Evolutionary conservation across 2,113 vertebrate genomes (phyloP).

Genomic region (Istiophorus platypterus): DNA sequence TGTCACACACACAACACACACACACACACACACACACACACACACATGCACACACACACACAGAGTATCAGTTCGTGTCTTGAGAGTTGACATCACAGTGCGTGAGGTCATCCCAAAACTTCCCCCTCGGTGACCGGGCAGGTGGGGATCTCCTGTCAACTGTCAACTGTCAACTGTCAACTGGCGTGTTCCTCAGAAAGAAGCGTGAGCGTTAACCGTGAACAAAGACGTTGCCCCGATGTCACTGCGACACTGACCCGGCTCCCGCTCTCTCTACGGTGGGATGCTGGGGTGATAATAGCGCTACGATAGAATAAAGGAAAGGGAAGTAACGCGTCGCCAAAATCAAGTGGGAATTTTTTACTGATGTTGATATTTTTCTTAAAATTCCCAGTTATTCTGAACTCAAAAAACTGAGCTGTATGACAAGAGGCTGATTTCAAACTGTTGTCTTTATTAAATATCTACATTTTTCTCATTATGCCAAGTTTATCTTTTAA

Average conservation of each 20-base stretch:
- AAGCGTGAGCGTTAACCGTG: neutral
- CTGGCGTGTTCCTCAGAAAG: slow-evolving; percentile 29
- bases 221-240: slow-evolving; percentile 27
- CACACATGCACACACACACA: slow-evolving; percentile 43
- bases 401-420: neutral
- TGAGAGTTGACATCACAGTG: slow-evolving; percentile 89
- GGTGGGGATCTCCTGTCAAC: slow-evolving; percentile 87
- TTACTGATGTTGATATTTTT: slow-evolving; percentile 5
- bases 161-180: slow-evolving; percentile 78
- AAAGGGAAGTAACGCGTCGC: slow-evolving; percentile 59
- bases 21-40: slow-evolving; percentile 53
- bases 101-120: slow-evolving; percentile 88
- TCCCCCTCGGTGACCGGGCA: slow-evolving; percentile 85
- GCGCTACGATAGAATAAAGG: slow-evolving; percentile 16
- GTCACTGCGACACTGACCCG: neutral
- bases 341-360: slow-evolving; percentile 16
- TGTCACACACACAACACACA: slow-evolving; percentile 57
- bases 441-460: neutral
- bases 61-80: slow-evolving; percentile 87
- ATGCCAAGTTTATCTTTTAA: too few species aligned
- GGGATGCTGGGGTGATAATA: slow-evolving; percentile 6
- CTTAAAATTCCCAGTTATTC: neutral
- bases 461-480: too few species aligned
- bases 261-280: neutral
- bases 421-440: too few species aligned